Base-by-base conservation (phyloP, 2,888 invertebrate species). In the Cantharis nigra region DNA sequence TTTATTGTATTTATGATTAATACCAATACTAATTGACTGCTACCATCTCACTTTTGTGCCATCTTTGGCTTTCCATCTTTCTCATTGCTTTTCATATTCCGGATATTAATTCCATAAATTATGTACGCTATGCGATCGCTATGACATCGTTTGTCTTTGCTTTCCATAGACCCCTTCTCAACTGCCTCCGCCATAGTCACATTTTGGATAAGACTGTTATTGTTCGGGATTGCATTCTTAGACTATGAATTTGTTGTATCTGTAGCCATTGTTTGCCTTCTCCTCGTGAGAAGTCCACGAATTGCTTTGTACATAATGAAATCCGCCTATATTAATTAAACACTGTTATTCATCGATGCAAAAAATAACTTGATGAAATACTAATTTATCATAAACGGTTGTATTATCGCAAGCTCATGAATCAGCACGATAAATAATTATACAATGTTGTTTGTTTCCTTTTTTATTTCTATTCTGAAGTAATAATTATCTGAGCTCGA, bases 61-160 rank as follows among this genome's bases (percentile, higher is more conserved):
- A 80, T 74, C 79, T 78, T 75, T 76, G 74, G 74, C 62, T 14
- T 72, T 67, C 77, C 73, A 70, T 72, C 80, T 76, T 74, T 75
- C 80, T 77, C 73, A 69, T 70, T 79, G 77, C 78, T 80, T 79
- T 81, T 81, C 79, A 80, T 74, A 80, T 78, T 73, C 81, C 83
- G 83, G 83, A 83, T 83, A 83, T 83, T 86, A 87, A 86, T 86
- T 86, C 86, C 86, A 87, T 87, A 87, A 87, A 86, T 87, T 87
- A 84, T 82, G 74, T 77, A 71, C 80, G 81, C 78, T 81, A 81
- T 81, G 81, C 82, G 82, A 82, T 82, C 80, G 81, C 82, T 79
- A 80, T 79, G 79, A 72, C 79, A 80, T 80, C 83, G 83, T 83
- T 83, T 83, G 82, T 83, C 82, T 83, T 82, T 79, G 76, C 81